phyloP scores from a whole-genome alignment of 92 coral and sea anemone species.

The Zoanthus gigantus region DNA sequence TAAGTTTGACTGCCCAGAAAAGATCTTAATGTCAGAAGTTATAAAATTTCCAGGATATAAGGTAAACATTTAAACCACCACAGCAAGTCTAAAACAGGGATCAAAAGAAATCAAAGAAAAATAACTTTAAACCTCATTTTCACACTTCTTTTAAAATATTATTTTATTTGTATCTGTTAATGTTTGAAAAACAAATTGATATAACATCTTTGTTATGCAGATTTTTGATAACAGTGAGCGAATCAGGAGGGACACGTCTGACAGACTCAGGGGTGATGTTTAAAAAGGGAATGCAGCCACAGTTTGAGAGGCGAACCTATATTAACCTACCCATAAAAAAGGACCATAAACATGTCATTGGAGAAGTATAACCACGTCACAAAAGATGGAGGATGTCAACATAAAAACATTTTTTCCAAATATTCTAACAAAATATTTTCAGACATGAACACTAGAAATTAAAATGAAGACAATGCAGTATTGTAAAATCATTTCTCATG shows the following conservation, averaged over 20 bases:
- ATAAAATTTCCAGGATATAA: conserved; percentile 54
- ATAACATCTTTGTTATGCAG: conserved; percentile 4
- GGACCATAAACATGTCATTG: conserved; percentile 67
- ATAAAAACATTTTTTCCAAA: not conserved
- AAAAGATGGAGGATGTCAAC: conserved; percentile 31
- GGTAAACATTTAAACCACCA: conserved; percentile 16
- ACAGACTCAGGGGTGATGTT: conserved; percentile 50
- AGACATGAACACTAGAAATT: not conserved
- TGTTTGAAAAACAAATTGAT: not conserved
- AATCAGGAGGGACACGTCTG: conserved; percentile 62
- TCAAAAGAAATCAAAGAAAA: not conserved
- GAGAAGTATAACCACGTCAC: conserved; percentile 55
- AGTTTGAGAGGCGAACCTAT: conserved; percentile 60
- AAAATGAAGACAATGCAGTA: not conserved
- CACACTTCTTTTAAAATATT: not conserved
- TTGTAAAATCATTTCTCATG: not conserved
- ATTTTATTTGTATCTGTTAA: not conserved
- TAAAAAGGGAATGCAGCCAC: conserved; percentile 51
- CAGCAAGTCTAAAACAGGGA: not conserved
- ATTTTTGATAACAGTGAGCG: conserved; percentile 64
- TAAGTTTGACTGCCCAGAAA: conserved; percentile 66
- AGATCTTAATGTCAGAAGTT: conserved; percentile 56
- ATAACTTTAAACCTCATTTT: not conserved
- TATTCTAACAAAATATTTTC: not conserved
- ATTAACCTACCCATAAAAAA: conserved; percentile 53